Evolutionary conservation across 2,888 invertebrate species (phyloP).

Genomic region (Dynastes hyllus): DNA sequence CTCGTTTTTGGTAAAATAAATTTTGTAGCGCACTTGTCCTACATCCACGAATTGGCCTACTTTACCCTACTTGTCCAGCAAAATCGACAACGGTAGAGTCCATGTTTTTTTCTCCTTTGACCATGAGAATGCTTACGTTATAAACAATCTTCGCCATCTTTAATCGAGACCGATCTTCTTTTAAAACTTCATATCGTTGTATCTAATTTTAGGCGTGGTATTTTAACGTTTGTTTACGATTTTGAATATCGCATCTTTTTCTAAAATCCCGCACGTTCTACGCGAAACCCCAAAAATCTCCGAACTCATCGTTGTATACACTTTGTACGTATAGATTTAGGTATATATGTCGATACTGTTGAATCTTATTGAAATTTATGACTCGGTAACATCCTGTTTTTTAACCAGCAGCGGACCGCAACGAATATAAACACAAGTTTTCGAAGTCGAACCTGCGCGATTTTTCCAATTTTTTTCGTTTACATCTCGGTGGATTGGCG

Average conservation of each 20-base stretch:
- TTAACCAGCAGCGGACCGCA: not conserved
- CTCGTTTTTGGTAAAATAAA: too few species aligned
- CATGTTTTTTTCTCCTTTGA: too few species aligned
- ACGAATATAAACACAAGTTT: constrained; percentile 46
- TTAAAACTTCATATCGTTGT: not conserved
- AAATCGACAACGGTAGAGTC: too few species aligned
- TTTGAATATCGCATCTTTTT: constrained; percentile 30
- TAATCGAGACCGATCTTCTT: too few species aligned
- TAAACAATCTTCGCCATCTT: too few species aligned
- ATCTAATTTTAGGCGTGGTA: constrained; percentile 37
- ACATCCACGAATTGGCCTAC: too few species aligned
- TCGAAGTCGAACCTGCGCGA: constrained; percentile 32
- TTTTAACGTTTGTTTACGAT: constrained; percentile 39
- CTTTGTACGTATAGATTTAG: not conserved
- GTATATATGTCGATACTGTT: constrained; percentile 22
- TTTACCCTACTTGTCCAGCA: too few species aligned
- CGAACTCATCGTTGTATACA: not conserved
- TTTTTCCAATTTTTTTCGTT: not conserved
- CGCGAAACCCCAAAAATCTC: not conserved
- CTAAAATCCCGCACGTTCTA: not conserved
- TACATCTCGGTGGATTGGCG: not conserved
- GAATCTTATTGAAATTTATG: constrained; percentile 27
- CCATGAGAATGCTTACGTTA: too few species aligned
- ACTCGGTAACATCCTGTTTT: constrained; percentile 36
- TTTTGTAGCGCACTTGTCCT: too few species aligned